Conservation (phyloP, 2,888 invertebrate genomes). For the Amblyteles armatorius region DNA sequence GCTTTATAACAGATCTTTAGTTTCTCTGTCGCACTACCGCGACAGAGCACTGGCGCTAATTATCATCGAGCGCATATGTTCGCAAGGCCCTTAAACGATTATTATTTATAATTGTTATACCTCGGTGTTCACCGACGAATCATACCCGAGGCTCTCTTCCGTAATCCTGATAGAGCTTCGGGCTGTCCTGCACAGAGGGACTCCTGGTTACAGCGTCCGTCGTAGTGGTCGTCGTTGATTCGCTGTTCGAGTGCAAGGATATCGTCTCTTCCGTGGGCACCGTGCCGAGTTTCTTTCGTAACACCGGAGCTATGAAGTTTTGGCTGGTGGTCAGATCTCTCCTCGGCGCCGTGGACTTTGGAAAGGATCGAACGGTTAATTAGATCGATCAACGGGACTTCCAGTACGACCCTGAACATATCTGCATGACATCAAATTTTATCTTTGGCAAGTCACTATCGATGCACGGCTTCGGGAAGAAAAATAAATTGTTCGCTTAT, state of each 20-base stretch:
- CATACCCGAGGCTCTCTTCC: constrained; percentile 77
- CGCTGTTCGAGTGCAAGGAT: constrained; percentile 75
- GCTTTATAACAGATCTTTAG: constrained; percentile 53
- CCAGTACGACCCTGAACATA: not conserved
- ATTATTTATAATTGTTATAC: not conserved
- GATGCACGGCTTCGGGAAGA: too few species aligned
- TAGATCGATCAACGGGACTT: not conserved
- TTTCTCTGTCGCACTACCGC: constrained; percentile 14
- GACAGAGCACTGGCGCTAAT: not conserved
- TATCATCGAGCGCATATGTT: not conserved
- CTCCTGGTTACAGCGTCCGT: constrained; percentile 72
- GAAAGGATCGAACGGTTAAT: not conserved
- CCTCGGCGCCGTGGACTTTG: constrained; percentile 77
- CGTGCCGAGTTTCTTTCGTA: constrained; percentile 76
- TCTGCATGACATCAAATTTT: not conserved
- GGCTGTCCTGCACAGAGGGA: constrained; percentile 79
- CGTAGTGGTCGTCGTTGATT: constrained; percentile 68
- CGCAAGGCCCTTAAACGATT: not conserved
- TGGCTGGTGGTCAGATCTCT: constrained; percentile 81
- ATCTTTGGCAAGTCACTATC: not conserved
- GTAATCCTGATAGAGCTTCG: constrained; percentile 82
- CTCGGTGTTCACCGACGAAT: constrained; percentile 29
- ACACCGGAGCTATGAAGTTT: constrained; percentile 81
- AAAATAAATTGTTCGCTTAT: too few species aligned
- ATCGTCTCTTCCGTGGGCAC: constrained; percentile 76